Base-by-base conservation (phyloP, 2,888 invertebrate species). In the Gari tellinella region DNA sequence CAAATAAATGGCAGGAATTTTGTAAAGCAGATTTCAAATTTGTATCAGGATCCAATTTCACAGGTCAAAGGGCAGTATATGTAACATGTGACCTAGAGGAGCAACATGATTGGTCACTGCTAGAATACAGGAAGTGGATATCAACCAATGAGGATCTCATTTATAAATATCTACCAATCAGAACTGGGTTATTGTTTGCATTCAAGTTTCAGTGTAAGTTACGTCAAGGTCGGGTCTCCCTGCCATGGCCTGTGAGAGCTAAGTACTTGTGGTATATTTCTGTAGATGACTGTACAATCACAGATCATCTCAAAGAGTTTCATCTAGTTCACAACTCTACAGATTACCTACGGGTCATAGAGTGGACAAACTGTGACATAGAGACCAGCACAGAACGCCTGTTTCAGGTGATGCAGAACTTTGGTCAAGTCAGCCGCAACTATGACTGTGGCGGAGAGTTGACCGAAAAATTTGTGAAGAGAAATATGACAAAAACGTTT, bases 221-320 rank as follows among this genome's bases (percentile, higher is more conserved):
- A 3, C 31, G 38, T 43, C 60, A 53, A 10, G 65, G 51, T 8
- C 43, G 14, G 5, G 37, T 78, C 3, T 67, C 64, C 15, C 56
- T 81, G 17, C 81, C 81, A 23, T 75, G 75, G 70, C 81, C 81
- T 25, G 53, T 56, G 2, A 60, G 61, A 38, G 81, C 75, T 10
- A 38, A 49, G 25, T 49, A 81, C 40, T 45, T 81, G 45, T 75
- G 75, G 72, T 63, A 69, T 21, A 17, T 81, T 5, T 49, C 53
- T n/a, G 60, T 75, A 1, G 55, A 52, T 40, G 62, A 72, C 23
- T 81, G 81, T 40, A 76, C 48, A 21, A 46, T 78, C 0, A 25
- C 52, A 14, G 74, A 72, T 48, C 53, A 52, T 26, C 41, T 70
- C 10, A 15, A 25, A 17, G 81, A 81, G 48, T 78, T 57, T 21